A percentile compares a stretch with the other conserved stretches of the same genome.
phyloP scores from a whole-genome alignment of 1,140 invertebrate genomes.

The Drosophila suzukii region DNA sequence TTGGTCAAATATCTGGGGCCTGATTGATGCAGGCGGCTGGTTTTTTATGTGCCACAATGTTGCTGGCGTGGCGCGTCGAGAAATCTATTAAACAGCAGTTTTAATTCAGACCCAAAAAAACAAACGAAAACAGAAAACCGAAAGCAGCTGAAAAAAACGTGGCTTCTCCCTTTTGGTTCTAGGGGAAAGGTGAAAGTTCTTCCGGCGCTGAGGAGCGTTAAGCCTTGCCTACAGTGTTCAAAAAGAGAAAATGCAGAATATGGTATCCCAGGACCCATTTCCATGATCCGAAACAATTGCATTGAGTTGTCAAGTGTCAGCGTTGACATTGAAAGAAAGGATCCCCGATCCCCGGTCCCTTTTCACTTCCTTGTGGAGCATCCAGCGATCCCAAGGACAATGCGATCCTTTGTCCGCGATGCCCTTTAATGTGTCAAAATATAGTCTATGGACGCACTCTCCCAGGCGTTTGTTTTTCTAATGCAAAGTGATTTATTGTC shows the following conservation, averaged over 20 bases:
- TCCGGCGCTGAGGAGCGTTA: constrained; percentile 62
- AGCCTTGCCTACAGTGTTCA: constrained; percentile 62
- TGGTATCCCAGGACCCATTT: constrained; percentile 25
- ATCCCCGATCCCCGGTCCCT: constrained; percentile 1
- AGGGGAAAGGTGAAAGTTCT: constrained; percentile 76
- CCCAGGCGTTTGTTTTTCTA: constrained; percentile 49
- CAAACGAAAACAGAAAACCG: not conserved
- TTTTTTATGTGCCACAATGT: constrained; percentile 56
- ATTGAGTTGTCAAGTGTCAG: constrained; percentile 82
- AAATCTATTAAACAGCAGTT: constrained; percentile 67
- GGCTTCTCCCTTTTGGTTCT: not conserved
- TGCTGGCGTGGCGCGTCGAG: constrained; percentile 61
- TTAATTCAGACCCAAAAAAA: constrained; percentile 18
- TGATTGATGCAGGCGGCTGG: constrained; percentile 70
- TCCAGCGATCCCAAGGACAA: constrained; percentile 31
- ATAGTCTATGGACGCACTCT: constrained; percentile 52
- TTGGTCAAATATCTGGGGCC: constrained; percentile 65
- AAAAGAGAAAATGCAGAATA: not conserved
- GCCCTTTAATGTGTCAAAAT: constrained; percentile 82
- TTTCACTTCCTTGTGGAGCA: constrained; percentile 23
- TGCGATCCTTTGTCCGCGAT: constrained; percentile 55
- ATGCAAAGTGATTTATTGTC: constrained; percentile 79
- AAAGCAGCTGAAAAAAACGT: constrained; percentile 47
- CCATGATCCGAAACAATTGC: constrained; percentile 48
- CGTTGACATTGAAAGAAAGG: constrained; percentile 72